Conservation (phyloP, 1,140 invertebrate genomes). For the Drosophila setifemur region DNA sequence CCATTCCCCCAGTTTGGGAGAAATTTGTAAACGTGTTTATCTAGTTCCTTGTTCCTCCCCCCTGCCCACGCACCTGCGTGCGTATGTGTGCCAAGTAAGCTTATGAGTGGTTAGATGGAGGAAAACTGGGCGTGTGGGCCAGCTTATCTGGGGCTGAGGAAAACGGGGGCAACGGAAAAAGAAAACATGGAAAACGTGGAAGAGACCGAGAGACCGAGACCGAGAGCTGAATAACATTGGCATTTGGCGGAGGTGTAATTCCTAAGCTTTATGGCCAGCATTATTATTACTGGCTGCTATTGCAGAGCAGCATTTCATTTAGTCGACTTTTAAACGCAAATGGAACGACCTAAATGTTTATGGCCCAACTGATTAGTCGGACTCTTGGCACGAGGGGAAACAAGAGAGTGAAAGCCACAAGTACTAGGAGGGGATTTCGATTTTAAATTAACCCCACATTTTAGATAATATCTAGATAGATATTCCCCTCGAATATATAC, state of each 20-base stretch:
- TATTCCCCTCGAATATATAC: no score
- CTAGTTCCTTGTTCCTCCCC: slow-evolving; percentile 19
- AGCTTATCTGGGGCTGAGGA: not conserved
- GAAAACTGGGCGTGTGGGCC: not conserved
- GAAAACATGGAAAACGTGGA: no score
- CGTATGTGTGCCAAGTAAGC: slow-evolving; percentile 42
- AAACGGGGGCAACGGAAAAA: not conserved
- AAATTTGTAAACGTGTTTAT: slow-evolving; percentile 61
- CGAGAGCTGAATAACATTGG: slow-evolving; percentile 36
- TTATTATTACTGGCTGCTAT: slow-evolving; percentile 8
- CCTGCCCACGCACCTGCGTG: no score
- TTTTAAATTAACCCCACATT: no score
- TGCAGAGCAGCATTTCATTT: slow-evolving; percentile 20
- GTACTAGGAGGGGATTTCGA: no score
- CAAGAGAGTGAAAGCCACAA: no score
- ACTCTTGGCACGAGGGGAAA: no score
- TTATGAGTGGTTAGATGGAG: slow-evolving; percentile 21
- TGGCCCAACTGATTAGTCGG: slow-evolving; percentile 18
- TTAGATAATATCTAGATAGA: no score
- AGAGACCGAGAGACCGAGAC: not conserved
- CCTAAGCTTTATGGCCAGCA: slow-evolving; percentile 42
- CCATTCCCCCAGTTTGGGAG: slow-evolving; percentile 26
- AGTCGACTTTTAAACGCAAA: not conserved
- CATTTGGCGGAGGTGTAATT: slow-evolving; percentile 37
- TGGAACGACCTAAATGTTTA: slow-evolving; percentile 11